These are phyloP conservation scores for Morus bassanus DNA, from an alignment of 2,797 vertebrate species.

Conservation along the genomic window DNA sequence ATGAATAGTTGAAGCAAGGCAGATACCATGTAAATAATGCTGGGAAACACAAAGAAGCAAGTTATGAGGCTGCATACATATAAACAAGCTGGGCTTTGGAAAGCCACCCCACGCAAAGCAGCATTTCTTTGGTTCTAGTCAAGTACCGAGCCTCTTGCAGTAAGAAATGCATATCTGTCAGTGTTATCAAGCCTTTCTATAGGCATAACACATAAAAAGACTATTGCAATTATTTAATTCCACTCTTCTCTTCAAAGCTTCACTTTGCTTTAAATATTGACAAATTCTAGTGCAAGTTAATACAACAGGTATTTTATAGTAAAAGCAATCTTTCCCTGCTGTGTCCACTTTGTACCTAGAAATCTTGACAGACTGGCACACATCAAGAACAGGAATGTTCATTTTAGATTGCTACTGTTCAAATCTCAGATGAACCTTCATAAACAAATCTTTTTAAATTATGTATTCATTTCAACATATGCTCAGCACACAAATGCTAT, in stretches of 20 bases:
- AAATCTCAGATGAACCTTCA: conserved; percentile 54
- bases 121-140: neutral
- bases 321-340: neutral
- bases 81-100: neutral
- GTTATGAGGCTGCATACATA: neutral
- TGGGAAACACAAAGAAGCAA: neutral
- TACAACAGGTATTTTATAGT: neutral
- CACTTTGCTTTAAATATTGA: neutral
- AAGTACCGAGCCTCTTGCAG: neutral
- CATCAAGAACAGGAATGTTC: neutral
- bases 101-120: neutral
- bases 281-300: neutral
- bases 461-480: conserved; percentile 61
- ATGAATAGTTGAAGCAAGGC: neutral
- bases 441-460: conserved; percentile 56
- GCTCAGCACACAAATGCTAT: conserved; percentile 21
- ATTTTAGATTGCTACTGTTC: conserved; percentile 11
- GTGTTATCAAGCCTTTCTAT: neutral
- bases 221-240: neutral
- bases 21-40: neutral
- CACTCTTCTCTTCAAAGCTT: neutral
- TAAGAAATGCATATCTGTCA: neutral
- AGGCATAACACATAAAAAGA: neutral
- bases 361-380: neutral
- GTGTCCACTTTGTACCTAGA: neutral